Base-by-base conservation (phyloP, 1,140 invertebrate genomes). In the Diorhabda carinulata region DNA sequence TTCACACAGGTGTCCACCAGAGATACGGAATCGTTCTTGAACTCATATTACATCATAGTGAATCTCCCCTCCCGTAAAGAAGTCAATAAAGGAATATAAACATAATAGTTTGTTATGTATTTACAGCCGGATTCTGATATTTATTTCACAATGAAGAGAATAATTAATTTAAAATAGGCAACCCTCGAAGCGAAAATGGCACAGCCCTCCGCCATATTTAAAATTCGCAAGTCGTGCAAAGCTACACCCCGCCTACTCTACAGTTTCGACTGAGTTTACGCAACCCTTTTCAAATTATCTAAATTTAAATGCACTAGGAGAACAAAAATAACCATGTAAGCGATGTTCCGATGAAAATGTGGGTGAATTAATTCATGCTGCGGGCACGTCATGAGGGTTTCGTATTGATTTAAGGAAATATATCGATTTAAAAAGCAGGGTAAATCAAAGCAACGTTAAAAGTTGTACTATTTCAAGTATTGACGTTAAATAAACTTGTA, bases 321-420 rank as follows among this genome's bases (percentile, higher is more conserved):
- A 52, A 44, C 56, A 62, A 57, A 47, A 62, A 65, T 66, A 42
- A 66, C 61, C 60, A 57, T 67, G 56, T 45, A 47, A 61, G 41
- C 62, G 57, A 68, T 45, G 44, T 43, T 63, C 67, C 69, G 66
- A 56, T 44, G 25, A 68, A 58, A 63, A 74, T 74, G 73, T 74
- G 72, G 70, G 72, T 73, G 66, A 52, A 61, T 66, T 67, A 66
- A 52, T 61, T 52, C 44, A 69, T 69, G 67, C 69, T 74, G 71
- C 75, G 70, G 73, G 73, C 68, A 65, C 56, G 5, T 41, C 41
- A 73, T 71, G 61, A 69, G 76, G 76, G 76, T 71, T 73, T 42
- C 57, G 69, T 79, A 79, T 79, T 76, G 76, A 79, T 79, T 78
- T 73, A 73, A 73, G 64, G 76, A 73, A 77, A 77, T 76, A 76